These are phyloP conservation scores for Pachypanchax playfairii DNA, from an alignment of 2,113 vertebrate species.

Conservation along the genomic window DNA sequence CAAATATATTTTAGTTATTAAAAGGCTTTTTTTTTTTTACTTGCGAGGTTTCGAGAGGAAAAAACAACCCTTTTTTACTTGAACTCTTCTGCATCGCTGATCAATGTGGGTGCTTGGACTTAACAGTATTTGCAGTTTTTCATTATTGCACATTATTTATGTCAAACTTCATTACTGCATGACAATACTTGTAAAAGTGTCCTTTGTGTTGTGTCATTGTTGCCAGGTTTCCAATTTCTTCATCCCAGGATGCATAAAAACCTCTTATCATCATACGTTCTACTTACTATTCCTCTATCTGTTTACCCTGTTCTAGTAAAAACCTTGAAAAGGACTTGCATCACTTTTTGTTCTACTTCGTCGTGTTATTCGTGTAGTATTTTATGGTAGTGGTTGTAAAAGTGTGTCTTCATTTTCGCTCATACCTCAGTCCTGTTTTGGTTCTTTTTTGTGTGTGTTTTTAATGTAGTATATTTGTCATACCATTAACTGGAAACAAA, in stretches of 20 bases:
- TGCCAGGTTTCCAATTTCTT: constrained; percentile 32
- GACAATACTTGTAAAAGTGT: constrained; percentile 49
- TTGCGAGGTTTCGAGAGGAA: constrained; percentile 4
- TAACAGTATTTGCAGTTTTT: constrained; percentile 8
- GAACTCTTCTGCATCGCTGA: neutral
- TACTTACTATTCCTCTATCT: neutral
- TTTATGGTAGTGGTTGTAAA: constrained; percentile 33
- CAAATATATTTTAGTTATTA: neutral
- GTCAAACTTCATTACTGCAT: constrained; percentile 51
- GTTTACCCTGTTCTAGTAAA: constrained; percentile 38
- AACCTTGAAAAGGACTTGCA: constrained; percentile 45
- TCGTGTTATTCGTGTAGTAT: constrained; percentile 41
- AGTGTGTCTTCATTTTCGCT: constrained; percentile 16
- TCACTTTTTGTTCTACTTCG: constrained; percentile 44
- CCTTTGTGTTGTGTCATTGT: constrained; percentile 48
- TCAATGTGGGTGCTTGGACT: constrained; percentile 7
- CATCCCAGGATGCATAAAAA: constrained; percentile 19
- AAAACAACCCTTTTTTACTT: constrained; percentile 15
- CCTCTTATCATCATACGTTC: neutral
- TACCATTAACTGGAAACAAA: constrained; percentile 1
- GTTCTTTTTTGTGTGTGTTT: constrained; percentile 32
- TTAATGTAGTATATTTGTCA: constrained; percentile 24
- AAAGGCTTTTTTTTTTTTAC: constrained; percentile 5
- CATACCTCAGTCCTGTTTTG: constrained; percentile 13
- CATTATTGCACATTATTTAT: constrained; percentile 14